Conservation (phyloP, 2,888 invertebrate genomes). For the Eilema sororculum region DNA sequence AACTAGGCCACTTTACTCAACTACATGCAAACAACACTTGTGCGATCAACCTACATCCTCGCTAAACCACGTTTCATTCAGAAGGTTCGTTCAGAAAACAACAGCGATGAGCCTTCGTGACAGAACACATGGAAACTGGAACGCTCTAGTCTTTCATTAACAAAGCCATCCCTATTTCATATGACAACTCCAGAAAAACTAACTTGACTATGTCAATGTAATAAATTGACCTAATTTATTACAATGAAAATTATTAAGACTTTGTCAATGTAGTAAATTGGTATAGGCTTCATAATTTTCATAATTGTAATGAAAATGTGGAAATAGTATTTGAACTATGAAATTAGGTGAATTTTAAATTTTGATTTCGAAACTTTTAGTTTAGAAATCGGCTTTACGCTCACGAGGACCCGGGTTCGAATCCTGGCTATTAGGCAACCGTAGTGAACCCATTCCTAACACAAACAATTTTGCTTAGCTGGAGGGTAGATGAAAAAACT, state of each 20-base stretch:
- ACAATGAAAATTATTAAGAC: too few relatives aligned
- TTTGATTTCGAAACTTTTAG: too few relatives aligned
- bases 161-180: constrained; percentile 44
- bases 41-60: constrained; percentile 5
- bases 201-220: constrained; percentile 47
- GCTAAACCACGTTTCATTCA: constrained; percentile 31
- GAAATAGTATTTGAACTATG: too few relatives aligned
- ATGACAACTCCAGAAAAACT: constrained; percentile 32
- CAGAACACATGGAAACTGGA: constrained; percentile 43
- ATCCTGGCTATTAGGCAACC: too few relatives aligned
- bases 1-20: neutral
- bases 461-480: too few relatives aligned
- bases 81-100: constrained; percentile 28
- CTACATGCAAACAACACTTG: neutral
- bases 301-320: too few relatives aligned
- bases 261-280: constrained; percentile 7
- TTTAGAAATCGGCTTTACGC: too few relatives aligned
- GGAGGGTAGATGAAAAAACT: too few relatives aligned
- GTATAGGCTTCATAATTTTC: neutral
- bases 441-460: too few relatives aligned
- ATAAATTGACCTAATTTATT: constrained; percentile 8
- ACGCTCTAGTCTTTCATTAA: constrained; percentile 30
- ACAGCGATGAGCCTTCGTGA: constrained; percentile 17
- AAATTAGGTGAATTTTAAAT: too few relatives aligned
- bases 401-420: too few relatives aligned